Evolutionary conservation across 2,113 vertebrate species (phyloP).

Genomic region (Otus sunia): DNA sequence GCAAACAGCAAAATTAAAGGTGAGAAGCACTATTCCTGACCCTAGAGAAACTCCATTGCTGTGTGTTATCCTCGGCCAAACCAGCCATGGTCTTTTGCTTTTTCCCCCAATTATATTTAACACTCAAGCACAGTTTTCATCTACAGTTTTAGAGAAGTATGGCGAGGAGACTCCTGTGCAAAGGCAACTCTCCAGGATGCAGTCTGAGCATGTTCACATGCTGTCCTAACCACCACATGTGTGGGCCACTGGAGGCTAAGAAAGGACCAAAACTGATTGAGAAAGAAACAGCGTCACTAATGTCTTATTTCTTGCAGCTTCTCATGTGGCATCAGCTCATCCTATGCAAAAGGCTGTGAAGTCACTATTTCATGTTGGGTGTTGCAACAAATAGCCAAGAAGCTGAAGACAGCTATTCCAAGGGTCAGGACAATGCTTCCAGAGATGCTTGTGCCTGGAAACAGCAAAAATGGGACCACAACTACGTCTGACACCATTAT

Average conservation of each 20-base stretch:
- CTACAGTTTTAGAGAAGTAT: not conserved
- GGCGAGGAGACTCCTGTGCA: not conserved
- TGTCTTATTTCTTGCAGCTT: not conserved
- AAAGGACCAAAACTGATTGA: not conserved
- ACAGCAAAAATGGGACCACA: not conserved
- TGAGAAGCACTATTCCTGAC: not conserved
- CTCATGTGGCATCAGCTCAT: not conserved
- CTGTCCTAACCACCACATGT: accelerated
- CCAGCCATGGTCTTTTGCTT: not conserved
- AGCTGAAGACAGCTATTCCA: not conserved
- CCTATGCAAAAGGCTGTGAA: not conserved
- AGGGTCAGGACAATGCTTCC: not conserved
- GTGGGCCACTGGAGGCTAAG: not conserved
- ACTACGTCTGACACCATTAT: accelerated
- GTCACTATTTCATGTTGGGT: not conserved
- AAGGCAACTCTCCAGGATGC: not conserved
- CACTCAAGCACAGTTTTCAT: not conserved
- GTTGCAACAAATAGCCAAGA: not conserved
- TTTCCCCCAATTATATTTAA: not conserved
- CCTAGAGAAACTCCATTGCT: not conserved
- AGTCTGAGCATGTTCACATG: not conserved
- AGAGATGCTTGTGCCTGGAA: not conserved
- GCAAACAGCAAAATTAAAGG: not conserved
- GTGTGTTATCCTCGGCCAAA: not conserved
- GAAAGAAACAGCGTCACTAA: not conserved